phyloP scores from a whole-genome alignment of 1,140 invertebrate species.

The Vanessa atalanta region DNA sequence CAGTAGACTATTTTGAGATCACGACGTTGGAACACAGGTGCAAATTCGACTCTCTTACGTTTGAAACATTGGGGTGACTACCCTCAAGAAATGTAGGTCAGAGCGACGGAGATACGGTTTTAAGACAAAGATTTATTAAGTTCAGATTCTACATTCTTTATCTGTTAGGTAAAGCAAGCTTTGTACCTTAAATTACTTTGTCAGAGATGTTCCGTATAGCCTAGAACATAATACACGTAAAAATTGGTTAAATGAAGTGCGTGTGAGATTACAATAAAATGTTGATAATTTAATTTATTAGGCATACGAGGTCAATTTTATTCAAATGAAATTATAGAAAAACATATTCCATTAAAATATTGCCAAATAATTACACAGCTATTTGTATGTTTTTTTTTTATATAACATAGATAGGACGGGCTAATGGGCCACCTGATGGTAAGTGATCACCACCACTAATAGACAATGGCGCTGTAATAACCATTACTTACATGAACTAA shows the following conservation, averaged over 20 bases:
- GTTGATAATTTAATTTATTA: no score
- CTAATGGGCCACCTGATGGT: no score
- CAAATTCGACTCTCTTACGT: constrained; percentile 16
- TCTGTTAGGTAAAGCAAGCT: neutral
- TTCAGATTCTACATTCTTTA: constrained; percentile 22
- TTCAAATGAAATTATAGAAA: no score
- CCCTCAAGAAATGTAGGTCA: constrained; percentile 18
- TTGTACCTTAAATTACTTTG: neutral
- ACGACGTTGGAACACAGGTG: constrained; percentile 19
- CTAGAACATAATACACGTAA: neutral
- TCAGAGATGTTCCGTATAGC: neutral
- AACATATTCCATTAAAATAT: no score
- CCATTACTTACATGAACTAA: no score
- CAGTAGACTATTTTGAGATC: constrained; percentile 19
- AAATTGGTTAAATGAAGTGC: neutral
- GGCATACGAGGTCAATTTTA: no score
- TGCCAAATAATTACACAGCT: no score
- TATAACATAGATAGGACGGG: no score
- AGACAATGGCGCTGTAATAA: no score
- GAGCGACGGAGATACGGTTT: constrained; percentile 10
- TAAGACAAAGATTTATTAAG: constrained; percentile 26
- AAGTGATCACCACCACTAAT: no score
- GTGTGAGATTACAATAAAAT: no score
- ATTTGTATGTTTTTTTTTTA: no score
- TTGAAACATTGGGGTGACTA: constrained; percentile 13